These are phyloP conservation scores for Pectinophora gossypiella DNA, from an alignment of 1,140 invertebrate genomes.

Conservation along the genomic window DNA sequence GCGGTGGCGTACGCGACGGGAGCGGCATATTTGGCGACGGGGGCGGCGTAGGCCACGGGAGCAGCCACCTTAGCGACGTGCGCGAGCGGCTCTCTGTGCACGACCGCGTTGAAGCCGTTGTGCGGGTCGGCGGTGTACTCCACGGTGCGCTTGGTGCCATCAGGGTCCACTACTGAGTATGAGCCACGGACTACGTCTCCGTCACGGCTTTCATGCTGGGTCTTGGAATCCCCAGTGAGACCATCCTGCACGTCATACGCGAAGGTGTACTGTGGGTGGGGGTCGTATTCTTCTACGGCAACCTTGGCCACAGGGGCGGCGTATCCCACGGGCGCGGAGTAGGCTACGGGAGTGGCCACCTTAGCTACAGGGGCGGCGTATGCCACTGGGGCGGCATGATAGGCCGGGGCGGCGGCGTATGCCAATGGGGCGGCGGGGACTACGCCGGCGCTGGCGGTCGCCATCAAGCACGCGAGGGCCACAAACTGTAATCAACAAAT, in stretches of 20 bases:
- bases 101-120: slow-evolving; percentile 65
- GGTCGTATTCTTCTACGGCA: slow-evolving; percentile 40
- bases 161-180: slow-evolving; percentile 77
- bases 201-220: slow-evolving; percentile 76
- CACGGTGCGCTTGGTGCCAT: slow-evolving; percentile 78
- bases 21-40: slow-evolving; percentile 24
- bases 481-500: slow-evolving; percentile 49
- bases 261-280: slow-evolving; percentile 77
- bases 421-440: slow-evolving; percentile 25
- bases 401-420: slow-evolving; percentile 15
- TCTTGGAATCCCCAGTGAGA: slow-evolving; percentile 78
- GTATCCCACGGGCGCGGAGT: slow-evolving; percentile 8
- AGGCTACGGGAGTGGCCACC: slow-evolving; percentile 4
- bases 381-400: slow-evolving; percentile 10
- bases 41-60: slow-evolving; percentile 35
- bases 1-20: slow-evolving; percentile 24
- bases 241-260: slow-evolving; percentile 77
- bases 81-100: slow-evolving; percentile 34
- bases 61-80: slow-evolving; percentile 16
- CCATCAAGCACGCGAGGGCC: slow-evolving; percentile 48
- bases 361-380: slow-evolving; percentile 13
- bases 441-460: slow-evolving; percentile 46
- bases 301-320: slow-evolving; percentile 21
- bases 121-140: slow-evolving; percentile 75
- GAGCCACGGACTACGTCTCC: slow-evolving; percentile 76